A percentile compares a stretch with the other conserved stretches of the same genome.
Evolutionary conservation across 2,113 vertebrate genomes (phyloP).

Genomic region (Syngnathus scovelli): DNA sequence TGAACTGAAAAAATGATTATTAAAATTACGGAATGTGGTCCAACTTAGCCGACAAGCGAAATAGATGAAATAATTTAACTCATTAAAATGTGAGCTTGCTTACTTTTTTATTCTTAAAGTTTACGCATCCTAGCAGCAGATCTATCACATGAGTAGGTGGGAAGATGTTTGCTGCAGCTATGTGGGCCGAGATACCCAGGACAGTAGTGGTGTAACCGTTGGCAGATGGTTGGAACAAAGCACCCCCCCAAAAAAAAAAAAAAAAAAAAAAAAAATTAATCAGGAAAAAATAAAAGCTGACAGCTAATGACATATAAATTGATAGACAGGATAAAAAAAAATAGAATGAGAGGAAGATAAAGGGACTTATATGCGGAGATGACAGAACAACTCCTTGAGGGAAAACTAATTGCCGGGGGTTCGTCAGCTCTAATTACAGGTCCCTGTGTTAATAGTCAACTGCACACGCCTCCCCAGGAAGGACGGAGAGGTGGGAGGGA

Average conservation of each 20-base stretch:
- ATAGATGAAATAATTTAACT: not conserved
- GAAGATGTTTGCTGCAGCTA: slow-evolving; percentile 34
- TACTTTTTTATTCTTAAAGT: not conserved
- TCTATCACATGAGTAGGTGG: slow-evolving; percentile 27
- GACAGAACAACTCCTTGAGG: slow-evolving; percentile 63
- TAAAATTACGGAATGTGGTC: not conserved
- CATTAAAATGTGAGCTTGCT: not conserved
- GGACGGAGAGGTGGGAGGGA: slow-evolving; percentile 41
- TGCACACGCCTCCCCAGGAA: slow-evolving; percentile 64
- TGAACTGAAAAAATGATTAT: not conserved
- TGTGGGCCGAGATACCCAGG: slow-evolving; percentile 37
- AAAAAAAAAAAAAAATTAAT: slow-evolving; percentile 21
- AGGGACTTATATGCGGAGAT: slow-evolving; percentile 47
- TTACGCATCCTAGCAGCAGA: slow-evolving; percentile 21
- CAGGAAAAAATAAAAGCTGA: slow-evolving; percentile 37
- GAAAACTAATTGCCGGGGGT: slow-evolving; percentile 70
- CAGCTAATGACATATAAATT: slow-evolving; percentile 46
- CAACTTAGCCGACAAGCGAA: not conserved
- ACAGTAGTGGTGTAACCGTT: slow-evolving; percentile 37
- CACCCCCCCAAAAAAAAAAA: slow-evolving; percentile 22
- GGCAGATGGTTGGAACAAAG: slow-evolving; percentile 38
- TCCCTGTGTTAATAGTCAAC: slow-evolving; percentile 72
- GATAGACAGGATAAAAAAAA: slow-evolving; percentile 45
- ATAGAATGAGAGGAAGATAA: slow-evolving; percentile 48
- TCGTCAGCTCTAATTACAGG: slow-evolving; percentile 71